Evolutionary conservation across 2,113 vertebrate genomes (phyloP).

Genomic region (Otus sunia): DNA sequence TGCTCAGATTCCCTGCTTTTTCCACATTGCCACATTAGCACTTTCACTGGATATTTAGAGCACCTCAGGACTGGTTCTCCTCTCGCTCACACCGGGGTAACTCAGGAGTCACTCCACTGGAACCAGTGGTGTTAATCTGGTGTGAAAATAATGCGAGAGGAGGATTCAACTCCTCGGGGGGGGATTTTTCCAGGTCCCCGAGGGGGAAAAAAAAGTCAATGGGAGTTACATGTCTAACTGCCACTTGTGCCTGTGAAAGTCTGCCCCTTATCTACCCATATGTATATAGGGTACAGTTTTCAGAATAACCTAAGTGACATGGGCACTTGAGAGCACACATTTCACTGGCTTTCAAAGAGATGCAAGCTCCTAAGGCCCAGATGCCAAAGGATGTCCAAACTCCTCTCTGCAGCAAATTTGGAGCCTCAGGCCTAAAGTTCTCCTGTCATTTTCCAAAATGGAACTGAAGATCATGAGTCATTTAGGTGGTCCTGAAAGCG

Average conservation of each 20-base stretch:
- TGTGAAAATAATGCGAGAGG: slow-evolving; percentile 54
- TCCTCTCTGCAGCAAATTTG: not conserved
- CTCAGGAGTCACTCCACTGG: slow-evolving; percentile 63
- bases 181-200: slow-evolving; percentile 59
- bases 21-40: slow-evolving; percentile 63
- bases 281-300: slow-evolving; percentile 68
- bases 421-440: not conserved
- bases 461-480: not conserved
- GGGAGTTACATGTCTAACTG: slow-evolving; percentile 71
- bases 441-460: not conserved
- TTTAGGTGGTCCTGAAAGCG: slow-evolving; percentile 48
- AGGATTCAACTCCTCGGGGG: slow-evolving; percentile 59
- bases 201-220: slow-evolving; percentile 57
- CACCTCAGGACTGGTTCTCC: slow-evolving; percentile 70
- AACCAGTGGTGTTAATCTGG: slow-evolving; percentile 67
- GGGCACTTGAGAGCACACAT: not conserved
- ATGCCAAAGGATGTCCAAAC: not conserved
- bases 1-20: slow-evolving; percentile 58
- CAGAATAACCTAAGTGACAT: slow-evolving; percentile 54
- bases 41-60: slow-evolving; percentile 67
- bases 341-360: slow-evolving; percentile 16
- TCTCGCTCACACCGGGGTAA: slow-evolving; percentile 63
- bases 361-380: not conserved
- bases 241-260: slow-evolving; percentile 71
- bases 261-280: slow-evolving; percentile 62